Percentiles rank a stretch among this genome's conserved stretches.
Evolutionary conservation across 2,113 vertebrate species (phyloP).

Genomic region (Passer domesticus): DNA sequence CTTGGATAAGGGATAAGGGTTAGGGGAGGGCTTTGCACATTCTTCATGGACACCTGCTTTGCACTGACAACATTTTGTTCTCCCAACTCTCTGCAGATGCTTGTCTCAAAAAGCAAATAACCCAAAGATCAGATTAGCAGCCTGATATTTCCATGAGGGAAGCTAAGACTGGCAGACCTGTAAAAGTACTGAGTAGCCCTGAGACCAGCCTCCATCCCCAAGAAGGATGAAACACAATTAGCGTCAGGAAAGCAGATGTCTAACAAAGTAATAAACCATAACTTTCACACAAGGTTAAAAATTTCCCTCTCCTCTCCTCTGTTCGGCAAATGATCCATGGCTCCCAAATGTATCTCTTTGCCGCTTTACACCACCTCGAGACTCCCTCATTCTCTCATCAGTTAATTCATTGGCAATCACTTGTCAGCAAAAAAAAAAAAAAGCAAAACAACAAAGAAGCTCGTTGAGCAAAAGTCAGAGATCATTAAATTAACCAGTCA

Average conservation of each 20-base stretch:
- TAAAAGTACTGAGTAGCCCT: not conserved
- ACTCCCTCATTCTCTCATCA: not conserved
- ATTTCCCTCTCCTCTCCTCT: not conserved
- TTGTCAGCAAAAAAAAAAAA: not conserved
- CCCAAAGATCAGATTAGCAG: constrained; percentile 21
- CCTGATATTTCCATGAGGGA: not conserved
- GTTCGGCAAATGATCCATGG: not conserved
- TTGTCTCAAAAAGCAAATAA: constrained; percentile 16
- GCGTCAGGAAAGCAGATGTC: constrained; percentile 37
- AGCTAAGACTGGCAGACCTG: constrained; percentile 17
- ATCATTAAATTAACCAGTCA: constrained; percentile 44
- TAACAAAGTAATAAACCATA: constrained; percentile 28
- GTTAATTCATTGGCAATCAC: not conserved
- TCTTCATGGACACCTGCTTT: not conserved
- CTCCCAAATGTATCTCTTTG: not conserved
- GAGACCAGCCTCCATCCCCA: not conserved
- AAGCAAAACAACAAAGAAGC: not conserved
- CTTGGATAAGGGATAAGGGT: not conserved
- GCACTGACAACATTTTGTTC: not conserved
- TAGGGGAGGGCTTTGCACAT: not conserved
- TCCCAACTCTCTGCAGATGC: not conserved
- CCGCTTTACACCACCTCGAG: not conserved
- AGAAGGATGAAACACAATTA: constrained; percentile 58
- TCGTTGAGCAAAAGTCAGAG: constrained; percentile 22
- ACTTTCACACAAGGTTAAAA: constrained; percentile 13